Evolutionary conservation across 2,113 vertebrate species (phyloP).

Genomic region (Odobenus rosmarus): DNA sequence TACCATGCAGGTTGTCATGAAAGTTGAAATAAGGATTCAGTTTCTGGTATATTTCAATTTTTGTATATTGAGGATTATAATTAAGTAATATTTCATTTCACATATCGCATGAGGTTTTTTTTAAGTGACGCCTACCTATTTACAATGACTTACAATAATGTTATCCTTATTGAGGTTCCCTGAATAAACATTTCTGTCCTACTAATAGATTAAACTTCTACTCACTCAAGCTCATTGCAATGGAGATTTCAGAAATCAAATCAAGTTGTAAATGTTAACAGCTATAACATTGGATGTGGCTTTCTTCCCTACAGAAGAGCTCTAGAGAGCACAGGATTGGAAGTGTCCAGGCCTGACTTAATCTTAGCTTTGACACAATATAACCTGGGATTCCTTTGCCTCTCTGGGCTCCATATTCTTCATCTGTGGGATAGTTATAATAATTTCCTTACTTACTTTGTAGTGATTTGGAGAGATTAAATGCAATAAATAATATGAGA

Average conservation of each 20-base stretch:
- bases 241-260: constrained; percentile 14
- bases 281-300: neutral
- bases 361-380: neutral
- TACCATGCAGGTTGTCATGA: constrained; percentile 30
- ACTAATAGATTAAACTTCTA: neutral
- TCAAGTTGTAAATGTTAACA: neutral
- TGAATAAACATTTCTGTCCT: neutral
- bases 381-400: neutral
- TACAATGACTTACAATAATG: constrained; percentile 23
- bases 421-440: neutral
- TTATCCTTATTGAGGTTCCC: neutral
- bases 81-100: constrained; percentile 32
- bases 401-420: neutral
- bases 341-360: neutral
- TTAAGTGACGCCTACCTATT: neutral
- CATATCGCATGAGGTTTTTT: neutral
- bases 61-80: constrained; percentile 36
- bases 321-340: neutral
- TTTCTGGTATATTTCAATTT: constrained; percentile 47
- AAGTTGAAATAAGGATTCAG: constrained; percentile 61
- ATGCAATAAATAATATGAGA: neutral
- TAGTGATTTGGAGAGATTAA: neutral
- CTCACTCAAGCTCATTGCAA: neutral
- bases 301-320: neutral
- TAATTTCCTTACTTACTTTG: neutral